Conservation (phyloP, 2,113 vertebrate species). For the Glaucidium brasilianum region DNA sequence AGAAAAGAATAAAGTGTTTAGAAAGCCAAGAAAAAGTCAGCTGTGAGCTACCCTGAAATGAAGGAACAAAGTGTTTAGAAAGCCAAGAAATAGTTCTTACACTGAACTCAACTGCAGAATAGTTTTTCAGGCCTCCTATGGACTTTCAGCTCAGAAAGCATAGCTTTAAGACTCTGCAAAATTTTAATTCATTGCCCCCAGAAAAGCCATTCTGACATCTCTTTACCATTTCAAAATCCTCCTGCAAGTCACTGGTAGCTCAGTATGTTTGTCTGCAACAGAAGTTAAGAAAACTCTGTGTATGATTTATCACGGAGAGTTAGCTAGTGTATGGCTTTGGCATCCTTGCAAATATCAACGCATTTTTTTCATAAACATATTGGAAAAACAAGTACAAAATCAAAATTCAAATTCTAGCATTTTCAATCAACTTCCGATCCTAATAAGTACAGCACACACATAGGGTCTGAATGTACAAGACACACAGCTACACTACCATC, state of each 20-base stretch:
- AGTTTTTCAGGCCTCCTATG: constrained; percentile 19
- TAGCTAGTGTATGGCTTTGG: neutral
- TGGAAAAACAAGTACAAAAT: neutral
- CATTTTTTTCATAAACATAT: neutral
- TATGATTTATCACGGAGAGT: neutral
- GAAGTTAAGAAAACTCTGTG: constrained; percentile 23
- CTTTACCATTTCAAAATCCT: constrained; percentile 32
- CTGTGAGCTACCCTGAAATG: constrained; percentile 81
- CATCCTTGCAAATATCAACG: neutral
- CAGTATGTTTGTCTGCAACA: constrained; percentile 23
- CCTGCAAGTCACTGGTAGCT: constrained; percentile 14
- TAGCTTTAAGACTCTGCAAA: constrained; percentile 25
- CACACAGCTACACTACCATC: neutral
- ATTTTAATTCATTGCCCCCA: constrained; percentile 15
- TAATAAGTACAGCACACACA: fast-evolving
- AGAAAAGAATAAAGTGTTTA: neutral
- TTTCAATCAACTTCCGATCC: neutral
- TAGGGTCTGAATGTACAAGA: neutral
- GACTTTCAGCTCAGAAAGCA: constrained; percentile 13
- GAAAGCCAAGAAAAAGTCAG: constrained; percentile 3
- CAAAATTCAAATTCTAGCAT: neutral
- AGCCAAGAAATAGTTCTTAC: constrained; percentile 15
- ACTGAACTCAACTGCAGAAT: constrained; percentile 18
- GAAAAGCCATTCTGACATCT: constrained; percentile 36
- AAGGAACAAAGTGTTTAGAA: constrained; percentile 20